Conservation (phyloP, 1,140 invertebrate genomes). For the Lanistes nyassanus region DNA sequence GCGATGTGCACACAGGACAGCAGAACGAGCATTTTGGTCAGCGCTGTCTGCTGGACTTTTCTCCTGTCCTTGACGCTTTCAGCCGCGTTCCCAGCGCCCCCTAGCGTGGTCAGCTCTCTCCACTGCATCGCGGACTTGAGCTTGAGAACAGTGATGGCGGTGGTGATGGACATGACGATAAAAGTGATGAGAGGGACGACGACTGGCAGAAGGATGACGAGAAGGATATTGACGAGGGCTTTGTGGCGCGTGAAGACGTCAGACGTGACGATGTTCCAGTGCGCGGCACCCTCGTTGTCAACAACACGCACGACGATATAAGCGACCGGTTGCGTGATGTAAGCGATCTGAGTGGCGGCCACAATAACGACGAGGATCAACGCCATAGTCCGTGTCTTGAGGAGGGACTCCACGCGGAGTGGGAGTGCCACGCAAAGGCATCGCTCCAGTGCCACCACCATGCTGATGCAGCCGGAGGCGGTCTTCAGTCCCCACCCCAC, state of each 20-base stretch:
- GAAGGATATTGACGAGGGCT: constrained; percentile 12
- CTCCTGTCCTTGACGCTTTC: not conserved
- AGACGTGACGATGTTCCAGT: constrained; percentile 19
- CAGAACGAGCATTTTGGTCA: constrained; percentile 10
- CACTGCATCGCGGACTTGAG: not conserved
- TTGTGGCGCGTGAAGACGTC: not conserved
- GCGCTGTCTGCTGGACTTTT: constrained; percentile 3
- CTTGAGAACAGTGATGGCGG: constrained; percentile 10
- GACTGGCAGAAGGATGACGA: constrained; percentile 15
- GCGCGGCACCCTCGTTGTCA: not conserved
- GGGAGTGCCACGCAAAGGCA: constrained; percentile 6
- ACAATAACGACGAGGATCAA: not conserved
- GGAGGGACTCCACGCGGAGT: not conserved
- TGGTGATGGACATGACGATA: constrained; percentile 8
- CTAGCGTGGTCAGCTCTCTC: not conserved
- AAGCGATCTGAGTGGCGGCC: not conserved
- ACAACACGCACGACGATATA: not conserved
- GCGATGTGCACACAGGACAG: constrained; percentile 14
- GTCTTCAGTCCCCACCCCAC: constrained; percentile 17
- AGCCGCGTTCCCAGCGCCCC: not conserved
- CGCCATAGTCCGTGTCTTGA: constrained; percentile 12
- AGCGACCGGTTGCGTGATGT: constrained; percentile 7
- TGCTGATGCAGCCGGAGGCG: constrained; percentile 10
- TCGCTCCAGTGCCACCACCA: constrained; percentile 1
- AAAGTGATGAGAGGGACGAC: constrained; percentile 9